Base-by-base conservation (phyloP, 1,140 invertebrate species). In the Gryon sp. region DNA sequence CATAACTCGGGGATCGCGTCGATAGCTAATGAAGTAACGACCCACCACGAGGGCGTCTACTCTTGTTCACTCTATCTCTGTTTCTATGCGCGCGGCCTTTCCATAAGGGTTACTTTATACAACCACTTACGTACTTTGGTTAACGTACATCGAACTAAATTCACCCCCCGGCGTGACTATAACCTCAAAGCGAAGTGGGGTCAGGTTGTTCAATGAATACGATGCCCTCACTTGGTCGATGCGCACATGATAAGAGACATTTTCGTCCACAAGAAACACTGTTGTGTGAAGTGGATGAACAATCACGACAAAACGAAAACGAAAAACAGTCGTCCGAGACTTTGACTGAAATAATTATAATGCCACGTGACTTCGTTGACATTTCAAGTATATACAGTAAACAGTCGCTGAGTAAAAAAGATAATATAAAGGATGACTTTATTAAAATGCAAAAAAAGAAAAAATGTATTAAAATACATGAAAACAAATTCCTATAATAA, bases 21-120 rank as follows among this genome's bases (percentile, higher is more conserved):
- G 40, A 34, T 73, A 70, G 74, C 80, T 85, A 86, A 86, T 85
- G 83, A 86, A 83, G 78, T 80, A 78, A 81, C 74, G 78, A 82
- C 53, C 53, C 73, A 38, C 46, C 36, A 57, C 30, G 70, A 60
- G 63, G 75, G 72, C 26, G 60, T 59, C 66, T 46, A 45, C 43
- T 26, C 34, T 59, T 30, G 9, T 11, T 12, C 28, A 57, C 40
- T 52, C 36, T 19, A 1, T 24, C 22, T 24, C 22, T 1, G 16
- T 41, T 41, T 26, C 9, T 34, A 26, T 50, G 15, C 50, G 50
- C 16, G 9, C 55, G 32, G 22, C 34, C 46, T 22, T 62, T 70
- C 9, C 26, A 63, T 45, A 75, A 75, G 74, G 52, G 70, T 69
- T 70, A 75, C 79, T 83, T 76, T 80, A 72, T 80, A 79, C 78